Base-by-base conservation (phyloP, 2,888 invertebrate species). In the Bugulina stolonifera region DNA sequence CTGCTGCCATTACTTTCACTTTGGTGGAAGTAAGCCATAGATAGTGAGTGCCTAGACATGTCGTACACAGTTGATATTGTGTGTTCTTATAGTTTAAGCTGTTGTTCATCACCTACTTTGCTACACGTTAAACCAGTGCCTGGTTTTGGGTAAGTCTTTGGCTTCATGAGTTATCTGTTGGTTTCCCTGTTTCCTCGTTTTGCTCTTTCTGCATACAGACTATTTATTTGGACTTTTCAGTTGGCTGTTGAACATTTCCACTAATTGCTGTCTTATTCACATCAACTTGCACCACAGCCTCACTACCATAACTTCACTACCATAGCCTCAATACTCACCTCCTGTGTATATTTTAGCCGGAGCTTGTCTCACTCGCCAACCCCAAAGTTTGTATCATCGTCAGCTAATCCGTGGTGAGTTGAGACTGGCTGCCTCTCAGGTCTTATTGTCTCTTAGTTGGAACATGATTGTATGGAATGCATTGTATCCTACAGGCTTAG, bases 141-240 rank as follows among this genome's bases (percentile, higher is more conserved):
- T 64, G 64, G 64, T 64, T 64, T 14, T 32, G 32, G 64, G 64
- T 64, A 64, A 64, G 64, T 64, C 32, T 32, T n/a, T 57, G 57
- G n/a, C 25, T n/a, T 10, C 43, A 5, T 10, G 43, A 43, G 32
- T 18, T 64, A 5, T 34, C 32, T 27, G 14, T 5, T 14, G 10
- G 18, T 29, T 64, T 27, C 18, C 22, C 29, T 10, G 25, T 27
- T 64, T 64, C 34, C 10, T 64, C 32, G 32, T 32, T 32, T n/a
- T 25, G 64, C 34, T 64, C 32, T 29, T 64, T 43, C 43, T 10
- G 5, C 43, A 43, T 43, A 18, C 18, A 10, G 43, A 43, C 18
- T n/a, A n/a, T n/a, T n/a, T n/a, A n/a, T n/a, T n/a, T n/a, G n/a
- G n/a, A n/a, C n/a, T n/a, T n/a, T n/a, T n/a, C n/a, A n/a, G n/a